Evolutionary conservation across 2,888 invertebrate genomes (phyloP), one percentile per base, ranked within the genome.

Genomic region (Drosophila sordidula): DNA sequence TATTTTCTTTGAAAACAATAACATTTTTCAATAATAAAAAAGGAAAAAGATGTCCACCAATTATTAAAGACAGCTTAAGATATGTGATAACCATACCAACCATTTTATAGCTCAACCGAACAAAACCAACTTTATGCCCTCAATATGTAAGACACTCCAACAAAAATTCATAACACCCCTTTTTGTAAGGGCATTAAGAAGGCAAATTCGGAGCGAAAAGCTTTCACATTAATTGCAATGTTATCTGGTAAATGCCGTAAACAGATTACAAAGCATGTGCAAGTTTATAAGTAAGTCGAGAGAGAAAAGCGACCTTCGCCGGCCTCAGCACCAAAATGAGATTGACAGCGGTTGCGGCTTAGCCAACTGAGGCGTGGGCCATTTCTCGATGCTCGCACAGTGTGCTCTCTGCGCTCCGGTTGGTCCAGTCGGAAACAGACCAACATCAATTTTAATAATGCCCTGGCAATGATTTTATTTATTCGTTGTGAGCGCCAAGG

Each of bases 171-270:
- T 22, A 49, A 44, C 18, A 29, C 42, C 18, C 14, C n/a, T n/a
- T 38, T 56, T 44, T 22, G 9, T 34, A 26, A 34, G 25, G 8
- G 5, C 29, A 51, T 61, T 55, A 62, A 52, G 29, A 64, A 16
- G 16, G 8, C 26, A 26, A 49, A 58, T 64, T 74, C 45, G 50
- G 62, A 78, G 64, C 71, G 75, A 80, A 89, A 89, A 84, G 88
- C 89, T 89, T 88, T 89, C 77, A 89, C 79, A 87, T 75, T 89
- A 87, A 89, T 89, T 89, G 82, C 87, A 78, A 80, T 66, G 68
- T 72, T 82, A 81, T 84, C 84, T 64, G 61, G 58, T 52, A 61
- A 76, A 66, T 66, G 68, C 51, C 71, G 59, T 74, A 78, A 79
- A 58, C 66, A 78, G 73, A 76, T 78, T 63, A 63, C 70, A 67